Evolutionary conservation across 2,888 invertebrate species (phyloP), one percentile per base, ranked within the genome.

Genomic region (Eristalinus sepulchralis): DNA sequence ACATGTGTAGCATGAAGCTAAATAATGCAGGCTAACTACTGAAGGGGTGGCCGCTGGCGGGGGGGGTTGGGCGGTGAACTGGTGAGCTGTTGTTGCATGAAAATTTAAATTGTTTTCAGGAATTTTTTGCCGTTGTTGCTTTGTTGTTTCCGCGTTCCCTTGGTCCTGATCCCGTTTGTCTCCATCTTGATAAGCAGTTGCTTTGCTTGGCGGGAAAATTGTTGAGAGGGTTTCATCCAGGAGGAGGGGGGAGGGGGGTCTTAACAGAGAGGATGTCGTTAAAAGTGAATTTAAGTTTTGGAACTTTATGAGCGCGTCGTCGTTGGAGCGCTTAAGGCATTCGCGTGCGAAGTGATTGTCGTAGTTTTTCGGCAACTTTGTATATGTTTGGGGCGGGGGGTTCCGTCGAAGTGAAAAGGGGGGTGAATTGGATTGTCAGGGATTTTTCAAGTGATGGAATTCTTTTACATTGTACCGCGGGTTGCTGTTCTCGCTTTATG

Each of bases 211-310:
- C 22, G 24, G 36, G 8, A n/a, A 2, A 10, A 5, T 34, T 27
- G 34, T 20, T 33, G 53, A n/a, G n/a, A n/a, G n/a, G n/a, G n/a
- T n/a, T n/a, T n/a, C n/a, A n/a, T n/a, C n/a, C n/a, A n/a, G n/a
- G n/a, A n/a, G n/a, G n/a, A n/a, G n/a, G n/a, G n/a, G 47, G 17
- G 47, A 20, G 1, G 47, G 47, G 6, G 0, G 39, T 39, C n/a
- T 8, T 17, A 17, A n/a, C 47, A 1, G 47, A 47, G 17, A 57
- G 57, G 17, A 70, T 81, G 75, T 75, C 75, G 73, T 81, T 81
- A 81, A 81, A 75, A 75, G 34, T 63, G 39, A 81, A 70, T 81
- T 81, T 70, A 81, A 81, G 75, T 63, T 81, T 68, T 75, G 63
- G 59, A 39, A 81, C 75, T 81, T 81, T 73, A 80, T 70, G 67